Conservation (phyloP, 2,113 vertebrate species). For the Baryphthengus martii region DNA sequence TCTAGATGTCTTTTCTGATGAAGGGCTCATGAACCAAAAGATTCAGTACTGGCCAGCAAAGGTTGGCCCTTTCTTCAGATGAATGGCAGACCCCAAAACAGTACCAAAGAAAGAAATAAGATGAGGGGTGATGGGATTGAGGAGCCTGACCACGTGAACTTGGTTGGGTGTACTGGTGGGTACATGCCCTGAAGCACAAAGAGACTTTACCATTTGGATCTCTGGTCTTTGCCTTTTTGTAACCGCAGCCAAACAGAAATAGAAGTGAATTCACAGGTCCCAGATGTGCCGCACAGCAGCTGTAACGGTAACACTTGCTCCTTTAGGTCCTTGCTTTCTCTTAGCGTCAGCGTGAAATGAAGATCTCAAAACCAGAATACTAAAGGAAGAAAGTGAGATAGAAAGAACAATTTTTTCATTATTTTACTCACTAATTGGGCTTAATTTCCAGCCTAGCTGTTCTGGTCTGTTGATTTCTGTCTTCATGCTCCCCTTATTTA, state of each 20-base stretch:
- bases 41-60: neutral
- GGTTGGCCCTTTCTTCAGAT: neutral
- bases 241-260: rapidly evolving
- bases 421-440: neutral
- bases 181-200: rapidly evolving
- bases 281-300: neutral
- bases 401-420: neutral
- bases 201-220: rapidly evolving
- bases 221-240: neutral
- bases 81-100: neutral
- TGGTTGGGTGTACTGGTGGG: neutral
- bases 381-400: neutral
- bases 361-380: neutral
- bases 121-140: neutral
- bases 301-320: neutral
- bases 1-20: neutral
- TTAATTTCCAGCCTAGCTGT: neutral
- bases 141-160: rapidly evolving
- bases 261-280: neutral
- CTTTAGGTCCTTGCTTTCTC: rapidly evolving
- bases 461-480: neutral
- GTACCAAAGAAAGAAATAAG: neutral
- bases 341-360: neutral
- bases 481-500: neutral
- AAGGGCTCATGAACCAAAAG: neutral